A percentile compares a stretch with the other conserved stretches of the same genome.
Conservation (phyloP, 1,140 invertebrate species). For the Bombus superbus region DNA sequence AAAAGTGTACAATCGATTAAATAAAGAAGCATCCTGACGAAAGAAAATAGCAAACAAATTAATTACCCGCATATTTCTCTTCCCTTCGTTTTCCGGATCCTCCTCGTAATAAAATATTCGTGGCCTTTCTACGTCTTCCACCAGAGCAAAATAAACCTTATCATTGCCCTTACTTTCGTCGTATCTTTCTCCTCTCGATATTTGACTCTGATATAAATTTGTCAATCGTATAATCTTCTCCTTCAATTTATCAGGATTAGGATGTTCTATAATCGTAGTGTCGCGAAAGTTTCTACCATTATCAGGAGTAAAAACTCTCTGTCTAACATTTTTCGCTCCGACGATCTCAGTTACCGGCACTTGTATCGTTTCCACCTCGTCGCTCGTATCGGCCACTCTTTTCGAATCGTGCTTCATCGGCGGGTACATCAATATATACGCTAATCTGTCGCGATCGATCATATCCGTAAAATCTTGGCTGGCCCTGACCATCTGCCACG, state of each 20-base stretch:
- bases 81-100: not conserved
- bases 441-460: conserved; percentile 42
- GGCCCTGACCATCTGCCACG: conserved; percentile 46
- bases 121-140: conserved; percentile 52
- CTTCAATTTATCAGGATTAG: not conserved
- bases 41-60: not conserved
- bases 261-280: conserved; percentile 35
- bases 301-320: conserved; percentile 37
- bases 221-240: not conserved
- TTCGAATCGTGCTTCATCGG: conserved; percentile 28
- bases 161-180: not conserved
- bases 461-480: conserved; percentile 44
- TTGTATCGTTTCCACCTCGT: conserved; percentile 18
- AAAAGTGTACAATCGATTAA: not conserved
- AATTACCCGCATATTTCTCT: not conserved
- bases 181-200: not conserved
- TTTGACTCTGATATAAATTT: not conserved
- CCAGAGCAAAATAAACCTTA: conserved; percentile 36
- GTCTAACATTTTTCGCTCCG: conserved; percentile 28
- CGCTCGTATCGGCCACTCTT: not conserved
- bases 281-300: conserved; percentile 7
- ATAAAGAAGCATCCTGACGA: not conserved
- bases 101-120: conserved; percentile 24
- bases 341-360: conserved; percentile 42
- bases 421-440: conserved; percentile 41